Percentiles rank a stretch among this genome's conserved stretches.
These are phyloP conservation scores for human (Homo sapiens) DNA, from an alignment of 2,113 vertebrate genomes.

Conservation along the genomic window GRCh38 chr11:129737501-129738000, in stretches of 20 bases:
- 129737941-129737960: background rate
- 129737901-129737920: background rate
- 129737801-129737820: background rate
- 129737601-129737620: background rate
- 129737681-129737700: background rate
- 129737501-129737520: background rate
- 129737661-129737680: fast-evolving
- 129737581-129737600: background rate
- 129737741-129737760: background rate
- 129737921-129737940: background rate
- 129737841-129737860: background rate
- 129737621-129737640: background rate
- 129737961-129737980: background rate
- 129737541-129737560: background rate
- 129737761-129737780: background rate
- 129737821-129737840: background rate
- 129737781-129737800: background rate
- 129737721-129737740: background rate
- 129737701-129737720: background rate
- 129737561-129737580: background rate
- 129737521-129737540: background rate
- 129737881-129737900: background rate
- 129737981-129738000: background rate
- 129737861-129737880: background rate
- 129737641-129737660: background rate